These are phyloP conservation scores for Melopsittacus undulatus DNA, from an alignment of 2,797 vertebrate species.

Conservation along the genomic window DNA sequence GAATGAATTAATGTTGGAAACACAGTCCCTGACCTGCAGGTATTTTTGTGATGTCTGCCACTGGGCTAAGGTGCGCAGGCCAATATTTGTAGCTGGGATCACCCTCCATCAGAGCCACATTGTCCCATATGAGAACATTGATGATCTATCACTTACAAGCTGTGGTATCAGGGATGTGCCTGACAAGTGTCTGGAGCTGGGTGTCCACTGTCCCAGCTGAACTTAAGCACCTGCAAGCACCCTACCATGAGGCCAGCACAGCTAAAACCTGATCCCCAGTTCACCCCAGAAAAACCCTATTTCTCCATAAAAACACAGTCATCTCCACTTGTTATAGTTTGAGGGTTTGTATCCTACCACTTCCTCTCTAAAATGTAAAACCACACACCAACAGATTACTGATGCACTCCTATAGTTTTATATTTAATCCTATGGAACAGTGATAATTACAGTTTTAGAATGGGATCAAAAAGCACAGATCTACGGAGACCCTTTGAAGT, in stretches of 20 bases:
- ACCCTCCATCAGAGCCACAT: background rate
- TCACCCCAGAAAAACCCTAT: background rate
- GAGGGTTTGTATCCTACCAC: background rate
- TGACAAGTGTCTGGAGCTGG: background rate
- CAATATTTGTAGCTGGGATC: background rate
- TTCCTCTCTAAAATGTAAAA: conserved; percentile 1
- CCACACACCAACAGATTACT: conserved; percentile 1
- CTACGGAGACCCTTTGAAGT: conserved; percentile 63
- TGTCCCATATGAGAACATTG: background rate
- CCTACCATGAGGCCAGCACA: accelerated
- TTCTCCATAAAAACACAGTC: background rate
- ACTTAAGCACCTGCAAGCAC: accelerated
- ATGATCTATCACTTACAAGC: background rate
- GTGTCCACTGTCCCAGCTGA: background rate
- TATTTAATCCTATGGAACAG: conserved; percentile 60
- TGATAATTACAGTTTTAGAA: conserved; percentile 63
- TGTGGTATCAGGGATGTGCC: background rate
- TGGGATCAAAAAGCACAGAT: conserved; percentile 60
- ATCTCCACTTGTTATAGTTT: background rate
- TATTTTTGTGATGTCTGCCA: background rate
- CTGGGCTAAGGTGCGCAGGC: background rate
- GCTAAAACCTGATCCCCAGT: background rate
- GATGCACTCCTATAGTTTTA: conserved; percentile 21
- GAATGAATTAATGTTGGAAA: conserved; percentile 1
- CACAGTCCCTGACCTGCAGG: background rate